These are phyloP conservation scores for Eumacrocentrus americanus DNA, from an alignment of 2,888 invertebrate species.

Conservation along the genomic window DNA sequence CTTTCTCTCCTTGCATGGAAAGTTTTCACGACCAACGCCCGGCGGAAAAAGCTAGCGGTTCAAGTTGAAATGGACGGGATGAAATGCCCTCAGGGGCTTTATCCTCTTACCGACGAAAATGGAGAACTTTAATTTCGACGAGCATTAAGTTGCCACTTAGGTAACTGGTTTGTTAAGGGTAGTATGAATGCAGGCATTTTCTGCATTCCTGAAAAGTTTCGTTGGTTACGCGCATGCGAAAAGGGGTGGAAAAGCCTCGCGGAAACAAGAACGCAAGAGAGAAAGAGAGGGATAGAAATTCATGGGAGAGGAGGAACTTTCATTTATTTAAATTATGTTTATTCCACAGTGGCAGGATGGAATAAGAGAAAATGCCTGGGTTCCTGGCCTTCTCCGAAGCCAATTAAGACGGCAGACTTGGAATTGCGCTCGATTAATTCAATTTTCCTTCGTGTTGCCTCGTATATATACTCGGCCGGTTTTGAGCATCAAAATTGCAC, in stretches of 20 bases:
- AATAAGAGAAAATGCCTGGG: not conserved
- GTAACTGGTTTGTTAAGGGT: slow-evolving; percentile 30
- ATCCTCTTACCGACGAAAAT: slow-evolving; percentile 7
- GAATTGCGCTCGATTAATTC: slow-evolving; percentile 34
- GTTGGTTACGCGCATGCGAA: too few relatives aligned
- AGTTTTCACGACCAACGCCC: slow-evolving; percentile 5
- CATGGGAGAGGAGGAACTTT: slow-evolving; percentile 5
- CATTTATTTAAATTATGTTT: slow-evolving; percentile 40
- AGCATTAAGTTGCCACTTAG: slow-evolving; percentile 26
- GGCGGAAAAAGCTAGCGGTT: not conserved
- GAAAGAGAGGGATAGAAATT: not conserved
- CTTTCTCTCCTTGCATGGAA: not conserved
- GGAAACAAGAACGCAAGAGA: too few relatives aligned
- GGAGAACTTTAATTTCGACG: slow-evolving; percentile 21
- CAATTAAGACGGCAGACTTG: slow-evolving; percentile 31
- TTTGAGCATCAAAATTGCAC: slow-evolving; percentile 19
- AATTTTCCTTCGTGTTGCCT: slow-evolving; percentile 21
- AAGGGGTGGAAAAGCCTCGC: too few relatives aligned
- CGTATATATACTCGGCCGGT: not conserved
- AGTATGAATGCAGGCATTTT: slow-evolving; percentile 23
- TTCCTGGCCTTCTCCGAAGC: slow-evolving; percentile 16
- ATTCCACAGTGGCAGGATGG: slow-evolving; percentile 26
- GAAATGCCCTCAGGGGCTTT: not conserved
- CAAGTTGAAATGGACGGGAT: not conserved
- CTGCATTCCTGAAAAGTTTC: slow-evolving; percentile 24